Evolutionary conservation across 2,888 invertebrate species (phyloP).

Genomic region (Eupeodes luniger): DNA sequence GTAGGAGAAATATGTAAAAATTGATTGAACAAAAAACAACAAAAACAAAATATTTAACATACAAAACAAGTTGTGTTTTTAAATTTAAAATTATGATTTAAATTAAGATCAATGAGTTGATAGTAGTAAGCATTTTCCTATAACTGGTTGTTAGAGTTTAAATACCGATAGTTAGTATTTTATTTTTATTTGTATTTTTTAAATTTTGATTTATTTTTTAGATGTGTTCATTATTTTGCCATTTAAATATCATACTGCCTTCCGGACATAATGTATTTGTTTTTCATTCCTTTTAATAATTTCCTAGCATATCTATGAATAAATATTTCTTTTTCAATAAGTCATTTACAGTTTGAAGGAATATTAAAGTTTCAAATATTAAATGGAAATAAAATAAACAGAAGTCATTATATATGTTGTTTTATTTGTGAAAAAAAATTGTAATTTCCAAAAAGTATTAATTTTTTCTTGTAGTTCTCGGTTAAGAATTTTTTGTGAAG

Average conservation of each 20-base stretch:
- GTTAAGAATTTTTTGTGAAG: no score
- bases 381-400: neutral
- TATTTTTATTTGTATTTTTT: slow-evolving; percentile 12
- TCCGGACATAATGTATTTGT: slow-evolving; percentile 20
- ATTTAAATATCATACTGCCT: slow-evolving; percentile 64
- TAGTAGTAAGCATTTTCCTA: slow-evolving; percentile 46
- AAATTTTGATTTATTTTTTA: slow-evolving; percentile 17
- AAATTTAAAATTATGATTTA: slow-evolving; percentile 36
- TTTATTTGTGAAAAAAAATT: no score
- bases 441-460: no score
- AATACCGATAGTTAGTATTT: slow-evolving; percentile 48
- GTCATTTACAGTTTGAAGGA: neutral
- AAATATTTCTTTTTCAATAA: neutral
- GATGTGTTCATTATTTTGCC: slow-evolving; percentile 60
- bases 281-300: neutral
- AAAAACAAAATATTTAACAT: neutral
- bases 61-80: slow-evolving; percentile 18
- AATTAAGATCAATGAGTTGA: slow-evolving; percentile 18
- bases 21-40: slow-evolving; percentile 38
- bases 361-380: neutral
- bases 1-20: slow-evolving; percentile 67
- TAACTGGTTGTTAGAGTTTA: slow-evolving; percentile 60
- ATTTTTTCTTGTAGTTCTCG: no score
- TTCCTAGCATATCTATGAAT: neutral
- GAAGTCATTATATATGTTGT: neutral